A percentile compares a stretch with the other conserved stretches of the same genome.
phyloP scores from a whole-genome alignment of 2,888 invertebrate genomes.

The Diarsia dahlii region DNA sequence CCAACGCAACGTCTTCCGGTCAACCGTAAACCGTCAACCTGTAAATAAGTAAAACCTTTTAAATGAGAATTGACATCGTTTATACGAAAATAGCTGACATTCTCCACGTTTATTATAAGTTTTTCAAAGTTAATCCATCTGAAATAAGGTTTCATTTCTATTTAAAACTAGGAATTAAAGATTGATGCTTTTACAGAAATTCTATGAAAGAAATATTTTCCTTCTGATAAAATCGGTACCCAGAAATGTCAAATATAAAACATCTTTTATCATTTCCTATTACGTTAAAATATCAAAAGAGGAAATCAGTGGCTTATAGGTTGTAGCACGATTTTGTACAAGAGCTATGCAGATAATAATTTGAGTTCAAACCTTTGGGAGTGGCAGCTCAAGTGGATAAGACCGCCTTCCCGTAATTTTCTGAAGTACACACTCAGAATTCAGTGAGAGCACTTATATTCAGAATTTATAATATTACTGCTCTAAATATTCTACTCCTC shows the following conservation, averaged over 20 bases:
- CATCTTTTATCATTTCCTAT: slow-evolving; percentile 22
- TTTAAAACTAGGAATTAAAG: not conserved
- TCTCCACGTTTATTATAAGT: not conserved
- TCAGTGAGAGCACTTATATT: slow-evolving; percentile 87
- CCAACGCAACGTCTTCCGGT: too few relatives aligned
- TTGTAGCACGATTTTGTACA: slow-evolving; percentile 73
- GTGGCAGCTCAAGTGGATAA: slow-evolving; percentile 85
- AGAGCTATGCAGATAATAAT: slow-evolving; percentile 84
- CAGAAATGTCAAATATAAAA: slow-evolving; percentile 18
- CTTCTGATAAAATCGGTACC: not conserved
- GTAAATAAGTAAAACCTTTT: too few relatives aligned
- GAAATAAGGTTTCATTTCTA: not conserved
- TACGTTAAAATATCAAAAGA: slow-evolving; percentile 51
- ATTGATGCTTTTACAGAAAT: not conserved
- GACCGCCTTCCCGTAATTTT: slow-evolving; percentile 88
- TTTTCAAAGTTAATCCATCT: not conserved
- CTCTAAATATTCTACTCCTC: slow-evolving; percentile 82
- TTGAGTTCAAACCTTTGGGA: slow-evolving; percentile 84
- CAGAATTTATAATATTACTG: slow-evolving; percentile 89
- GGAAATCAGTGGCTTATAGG: slow-evolving; percentile 70
- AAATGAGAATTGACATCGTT: not conserved
- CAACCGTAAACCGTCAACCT: too few relatives aligned
- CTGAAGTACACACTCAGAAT: slow-evolving; percentile 86
- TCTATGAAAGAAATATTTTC: not conserved
- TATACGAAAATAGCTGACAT: not conserved